Percentiles rank a stretch among this genome's conserved stretches.
phyloP scores from a whole-genome alignment of 2,888 invertebrate species.

The Caenorhabditis angaria region DNA sequence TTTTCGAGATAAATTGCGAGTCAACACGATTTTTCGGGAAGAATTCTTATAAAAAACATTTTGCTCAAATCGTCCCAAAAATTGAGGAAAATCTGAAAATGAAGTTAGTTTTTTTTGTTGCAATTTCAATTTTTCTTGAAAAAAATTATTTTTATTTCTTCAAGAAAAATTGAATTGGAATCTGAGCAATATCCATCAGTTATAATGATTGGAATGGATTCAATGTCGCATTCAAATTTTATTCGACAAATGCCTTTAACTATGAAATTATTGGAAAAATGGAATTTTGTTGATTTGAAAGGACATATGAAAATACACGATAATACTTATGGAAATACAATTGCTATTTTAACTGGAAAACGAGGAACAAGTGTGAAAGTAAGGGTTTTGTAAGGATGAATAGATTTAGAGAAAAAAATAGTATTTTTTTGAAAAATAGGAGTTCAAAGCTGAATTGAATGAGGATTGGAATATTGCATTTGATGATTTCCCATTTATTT shows the following conservation, averaged over 20 bases:
- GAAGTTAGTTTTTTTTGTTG: conserved; percentile 15
- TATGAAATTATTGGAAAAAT: conserved; percentile 44
- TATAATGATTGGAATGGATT: conserved; percentile 73
- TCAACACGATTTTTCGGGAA: conserved; percentile 13
- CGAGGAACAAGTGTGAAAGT: conserved; percentile 34
- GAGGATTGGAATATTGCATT: conserved; percentile 58
- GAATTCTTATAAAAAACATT: conserved; percentile 35
- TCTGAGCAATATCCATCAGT: conserved; percentile 59
- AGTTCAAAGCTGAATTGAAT: conserved; percentile 55
- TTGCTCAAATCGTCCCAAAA: conserved; percentile 31
- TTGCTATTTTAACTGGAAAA: conserved; percentile 71
- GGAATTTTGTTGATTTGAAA: conserved; percentile 56
- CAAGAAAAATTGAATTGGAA: conserved; percentile 25
- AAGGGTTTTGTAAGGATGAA: not conserved
- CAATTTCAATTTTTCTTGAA: not conserved
- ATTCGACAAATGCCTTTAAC: conserved; percentile 67
- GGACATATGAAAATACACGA: conserved; percentile 73
- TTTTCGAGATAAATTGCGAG: conserved; percentile 51
- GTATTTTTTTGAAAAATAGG: conserved; percentile 23
- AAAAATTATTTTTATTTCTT: not conserved
- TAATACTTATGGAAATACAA: conserved; percentile 73
- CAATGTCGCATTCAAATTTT: conserved; percentile 73
- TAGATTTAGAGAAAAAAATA: not conserved
- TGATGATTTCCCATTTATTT: conserved; percentile 54
- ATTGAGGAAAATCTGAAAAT: conserved; percentile 18